Percentiles rank a stretch among this genome's conserved stretches.
Evolutionary conservation across 2,113 vertebrate species (phyloP).

Genomic region (Heterocephalus glaber): DNA sequence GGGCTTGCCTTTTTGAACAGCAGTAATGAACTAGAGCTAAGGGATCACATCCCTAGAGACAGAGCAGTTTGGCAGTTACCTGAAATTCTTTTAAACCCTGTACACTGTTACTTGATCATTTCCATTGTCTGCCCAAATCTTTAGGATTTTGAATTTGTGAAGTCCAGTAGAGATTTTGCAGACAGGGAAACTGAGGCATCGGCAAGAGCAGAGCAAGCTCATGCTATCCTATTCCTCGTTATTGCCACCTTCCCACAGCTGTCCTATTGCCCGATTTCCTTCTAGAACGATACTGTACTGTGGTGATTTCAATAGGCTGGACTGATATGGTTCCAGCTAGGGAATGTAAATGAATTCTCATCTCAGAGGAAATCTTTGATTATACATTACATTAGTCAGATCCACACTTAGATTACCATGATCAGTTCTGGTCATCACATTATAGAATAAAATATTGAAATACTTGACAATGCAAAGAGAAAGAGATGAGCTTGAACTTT

Average conservation of each 20-base stretch:
- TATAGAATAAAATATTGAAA: constrained; percentile 88
- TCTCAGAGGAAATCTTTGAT: constrained; percentile 85
- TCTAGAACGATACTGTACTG: background rate
- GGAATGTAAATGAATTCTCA: constrained; percentile 81
- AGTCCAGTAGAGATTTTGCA: background rate
- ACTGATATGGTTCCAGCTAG: constrained; percentile 36
- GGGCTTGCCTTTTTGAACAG: background rate
- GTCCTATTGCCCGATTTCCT: background rate
- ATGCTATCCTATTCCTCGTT: background rate
- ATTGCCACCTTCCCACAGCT: background rate
- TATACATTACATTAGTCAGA: constrained; percentile 86
- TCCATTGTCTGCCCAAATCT: background rate
- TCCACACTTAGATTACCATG: constrained; percentile 84
- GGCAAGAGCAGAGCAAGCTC: background rate
- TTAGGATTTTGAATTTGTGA: background rate
- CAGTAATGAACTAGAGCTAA: background rate
- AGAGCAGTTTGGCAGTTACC: background rate
- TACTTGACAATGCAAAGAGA: constrained; percentile 89
- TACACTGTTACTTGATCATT: background rate
- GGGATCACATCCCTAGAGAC: background rate
- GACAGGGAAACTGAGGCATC: background rate
- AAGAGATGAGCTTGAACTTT: constrained; percentile 86
- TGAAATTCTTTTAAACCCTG: background rate
- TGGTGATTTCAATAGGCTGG: background rate
- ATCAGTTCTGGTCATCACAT: constrained; percentile 87